These are phyloP conservation scores for Bombus balteatus DNA, from an alignment of 1,140 invertebrate genomes.

Conservation along the genomic window DNA sequence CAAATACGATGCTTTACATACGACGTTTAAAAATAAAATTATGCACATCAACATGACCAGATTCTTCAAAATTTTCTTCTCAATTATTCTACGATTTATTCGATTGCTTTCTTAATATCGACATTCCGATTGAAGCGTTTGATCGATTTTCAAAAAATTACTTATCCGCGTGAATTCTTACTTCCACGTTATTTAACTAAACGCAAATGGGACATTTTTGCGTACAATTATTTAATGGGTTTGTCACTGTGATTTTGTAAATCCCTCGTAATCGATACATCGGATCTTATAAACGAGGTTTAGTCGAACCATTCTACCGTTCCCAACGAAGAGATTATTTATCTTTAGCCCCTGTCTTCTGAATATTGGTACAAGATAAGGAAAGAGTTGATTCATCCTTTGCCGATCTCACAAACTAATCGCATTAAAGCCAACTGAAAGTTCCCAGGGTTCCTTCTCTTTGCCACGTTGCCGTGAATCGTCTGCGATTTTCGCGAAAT, in stretches of 20 bases:
- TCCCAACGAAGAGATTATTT: slow-evolving; percentile 31
- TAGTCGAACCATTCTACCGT: background rate
- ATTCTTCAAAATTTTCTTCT: too few species aligned
- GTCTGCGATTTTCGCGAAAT: slow-evolving; percentile 55
- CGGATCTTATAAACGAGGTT: background rate
- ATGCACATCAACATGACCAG: too few species aligned
- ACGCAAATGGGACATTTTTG: too few species aligned
- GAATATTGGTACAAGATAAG: slow-evolving; percentile 22
- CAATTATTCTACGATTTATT: too few species aligned
- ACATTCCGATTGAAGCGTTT: too few species aligned
- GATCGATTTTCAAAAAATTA: too few species aligned
- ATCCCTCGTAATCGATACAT: background rate
- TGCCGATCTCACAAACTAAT: slow-evolving; percentile 49
- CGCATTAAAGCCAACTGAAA: slow-evolving; percentile 69
- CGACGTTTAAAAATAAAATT: too few species aligned
- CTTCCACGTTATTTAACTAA: fast-evolving
- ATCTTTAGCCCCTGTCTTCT: slow-evolving; percentile 16
- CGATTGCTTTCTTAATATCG: too few species aligned
- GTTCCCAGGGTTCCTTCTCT: slow-evolving; percentile 56
- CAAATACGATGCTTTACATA: too few species aligned
- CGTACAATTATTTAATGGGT: too few species aligned
- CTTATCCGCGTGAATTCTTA: too few species aligned
- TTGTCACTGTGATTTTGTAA: too few species aligned
- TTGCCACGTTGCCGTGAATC: slow-evolving; percentile 22
- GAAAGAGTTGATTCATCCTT: slow-evolving; percentile 46